These are phyloP conservation scores for Mixornis gularis DNA, from an alignment of 2,113 vertebrate species.

Conservation along the genomic window DNA sequence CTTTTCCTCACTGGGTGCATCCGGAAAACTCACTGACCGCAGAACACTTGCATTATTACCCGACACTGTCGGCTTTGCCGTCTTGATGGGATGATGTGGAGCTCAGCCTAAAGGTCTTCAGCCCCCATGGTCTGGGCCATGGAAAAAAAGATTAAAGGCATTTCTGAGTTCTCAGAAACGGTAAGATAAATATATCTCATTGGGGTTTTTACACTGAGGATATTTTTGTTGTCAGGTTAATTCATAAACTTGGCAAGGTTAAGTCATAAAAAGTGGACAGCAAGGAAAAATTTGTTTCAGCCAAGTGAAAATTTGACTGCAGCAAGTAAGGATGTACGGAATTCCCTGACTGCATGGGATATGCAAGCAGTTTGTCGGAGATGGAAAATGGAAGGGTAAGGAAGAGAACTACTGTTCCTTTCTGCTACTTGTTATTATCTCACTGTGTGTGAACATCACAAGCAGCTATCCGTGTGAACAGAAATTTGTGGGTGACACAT, in stretches of 20 bases:
- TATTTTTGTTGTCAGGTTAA: not conserved
- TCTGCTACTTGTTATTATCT: not conserved
- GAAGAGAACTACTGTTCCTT: not conserved
- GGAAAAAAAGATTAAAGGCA: not conserved
- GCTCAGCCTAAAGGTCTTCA: not conserved
- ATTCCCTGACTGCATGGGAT: not conserved
- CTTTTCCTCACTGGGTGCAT: not conserved
- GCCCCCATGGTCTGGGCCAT: not conserved
- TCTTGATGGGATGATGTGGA: not conserved
- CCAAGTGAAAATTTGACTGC: not conserved
- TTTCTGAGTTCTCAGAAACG: not conserved
- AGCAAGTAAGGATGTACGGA: not conserved
- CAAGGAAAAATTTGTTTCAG: not conserved
- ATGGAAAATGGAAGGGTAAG: not conserved
- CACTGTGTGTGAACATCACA: not conserved
- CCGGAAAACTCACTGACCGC: not conserved
- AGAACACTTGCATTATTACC: not conserved
- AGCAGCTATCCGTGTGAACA: not conserved
- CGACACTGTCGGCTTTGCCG: accelerated
- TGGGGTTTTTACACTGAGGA: not conserved
- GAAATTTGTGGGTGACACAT: not conserved
- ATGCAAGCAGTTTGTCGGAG: not conserved
- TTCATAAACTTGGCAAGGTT: not conserved
- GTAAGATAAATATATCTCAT: not conserved
- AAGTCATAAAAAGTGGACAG: not conserved